Base-by-base conservation (phyloP, 2,888 invertebrate genomes). In the Melanchra persicariae region DNA sequence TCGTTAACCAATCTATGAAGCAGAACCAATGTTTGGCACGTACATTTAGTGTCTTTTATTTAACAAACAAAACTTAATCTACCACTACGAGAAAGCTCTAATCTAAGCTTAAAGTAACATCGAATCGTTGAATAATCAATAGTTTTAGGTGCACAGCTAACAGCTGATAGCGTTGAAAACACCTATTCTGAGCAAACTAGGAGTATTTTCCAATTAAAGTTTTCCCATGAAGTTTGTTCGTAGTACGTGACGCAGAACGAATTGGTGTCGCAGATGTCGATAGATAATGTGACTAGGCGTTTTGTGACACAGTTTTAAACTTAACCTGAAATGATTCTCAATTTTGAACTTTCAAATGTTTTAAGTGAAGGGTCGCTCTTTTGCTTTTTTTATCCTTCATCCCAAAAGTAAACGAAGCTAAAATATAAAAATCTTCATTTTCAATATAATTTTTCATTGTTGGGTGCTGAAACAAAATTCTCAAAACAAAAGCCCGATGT, bases 181-280 rank as follows among this genome's bases (percentile, higher is more conserved):
- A 81, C 65, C 65, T 76, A 78, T 82, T 74, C 67, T 72, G 55
- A 70, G 52, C 49, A 57, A 79, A 67, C 76, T 69, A 61, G 45
- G 74, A 88, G 88, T 86, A 89, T 90, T 92, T 93, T 93, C 91
- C 90, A 93, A 93, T 93, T 93, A 93, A 93, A 93, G 90, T 93
- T 94, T 91, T 88, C 89, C 87, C 85, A 76, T 84, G 87, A 88
- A 91, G 87, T 91, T 91, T 86, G 85, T 85, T 81, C 80, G 75
- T 19, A 74, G 87, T 81, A 87, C 82, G 84, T 82, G 84, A 81
- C 78, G 70, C 68, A 58, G 82, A 84, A 81, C 77, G 74, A 84
- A 77, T 79, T 88, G 87, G 87, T 88, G 88, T 86, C 86, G 83
- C 80, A 81, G 84, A 77, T 73, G 82, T 66, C 72, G 59, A 81